These are phyloP conservation scores for Meta bourneti DNA, from an alignment of 2,888 invertebrate species.

Conservation along the genomic window DNA sequence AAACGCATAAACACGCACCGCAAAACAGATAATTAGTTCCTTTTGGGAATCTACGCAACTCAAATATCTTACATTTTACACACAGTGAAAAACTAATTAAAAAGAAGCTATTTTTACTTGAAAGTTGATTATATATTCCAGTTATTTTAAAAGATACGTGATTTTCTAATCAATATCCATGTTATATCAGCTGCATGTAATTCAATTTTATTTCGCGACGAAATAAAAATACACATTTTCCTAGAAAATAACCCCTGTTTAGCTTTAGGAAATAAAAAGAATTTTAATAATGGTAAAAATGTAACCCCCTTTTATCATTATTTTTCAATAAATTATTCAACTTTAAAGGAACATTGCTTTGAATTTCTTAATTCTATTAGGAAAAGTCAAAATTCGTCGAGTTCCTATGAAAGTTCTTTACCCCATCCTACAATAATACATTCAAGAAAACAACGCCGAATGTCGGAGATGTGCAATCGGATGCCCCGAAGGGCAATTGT, in stretches of 20 bases:
- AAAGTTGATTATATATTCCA: no score
- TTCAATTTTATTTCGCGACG: no score
- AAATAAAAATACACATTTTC: background rate
- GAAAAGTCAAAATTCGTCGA: background rate
- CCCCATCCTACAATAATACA: background rate
- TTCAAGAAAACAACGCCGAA: background rate
- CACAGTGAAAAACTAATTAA: no score
- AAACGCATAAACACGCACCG: no score
- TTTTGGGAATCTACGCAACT: no score
- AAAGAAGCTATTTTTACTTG: no score
- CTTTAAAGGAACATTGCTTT: background rate
- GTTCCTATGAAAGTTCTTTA: background rate
- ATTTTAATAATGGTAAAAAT: background rate
- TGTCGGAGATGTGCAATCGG: no score
- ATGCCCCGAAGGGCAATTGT: background rate
- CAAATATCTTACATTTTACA: no score
- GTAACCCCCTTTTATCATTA: background rate
- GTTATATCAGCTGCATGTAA: no score
- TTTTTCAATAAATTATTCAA: background rate
- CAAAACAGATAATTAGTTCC: no score
- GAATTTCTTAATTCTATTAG: background rate
- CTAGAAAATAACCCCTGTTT: background rate
- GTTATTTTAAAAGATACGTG: no score
- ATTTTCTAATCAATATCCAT: no score
- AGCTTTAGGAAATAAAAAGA: background rate